phyloP scores from a whole-genome alignment of 2,888 invertebrate genomes.

The Drosophila hamatofila region DNA sequence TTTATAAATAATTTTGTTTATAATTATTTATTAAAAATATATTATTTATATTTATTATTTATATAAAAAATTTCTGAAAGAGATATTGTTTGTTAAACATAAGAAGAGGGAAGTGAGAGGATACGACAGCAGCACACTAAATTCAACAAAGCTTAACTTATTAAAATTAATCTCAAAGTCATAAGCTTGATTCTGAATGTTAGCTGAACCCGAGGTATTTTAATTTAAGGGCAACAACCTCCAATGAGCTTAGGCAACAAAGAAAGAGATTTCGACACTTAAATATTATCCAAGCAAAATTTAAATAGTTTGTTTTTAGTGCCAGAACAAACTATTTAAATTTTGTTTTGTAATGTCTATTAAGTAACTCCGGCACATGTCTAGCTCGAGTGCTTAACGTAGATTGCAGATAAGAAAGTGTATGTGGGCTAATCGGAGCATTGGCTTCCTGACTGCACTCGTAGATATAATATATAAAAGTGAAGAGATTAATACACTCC shows the following conservation, averaged over 20 bases:
- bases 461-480: slow-evolving; percentile 9
- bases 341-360: no score
- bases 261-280: not conserved
- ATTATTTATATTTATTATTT: no score
- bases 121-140: no score
- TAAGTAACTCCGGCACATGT: slow-evolving; percentile 1
- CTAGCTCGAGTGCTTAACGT: slow-evolving; percentile 15
- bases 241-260: not conserved
- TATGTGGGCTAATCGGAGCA: slow-evolving; percentile 23
- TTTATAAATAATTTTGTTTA: no score
- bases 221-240: not conserved
- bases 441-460: slow-evolving; percentile 13
- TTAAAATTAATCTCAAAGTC: not conserved
- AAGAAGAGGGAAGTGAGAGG: no score
- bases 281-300: not conserved
- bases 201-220: not conserved
- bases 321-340: no score
- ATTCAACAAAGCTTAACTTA: not conserved
- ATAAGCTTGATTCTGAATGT: no score
- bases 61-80: no score
- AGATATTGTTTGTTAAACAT: no score
- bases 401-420: slow-evolving; percentile 29
- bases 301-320: no score
- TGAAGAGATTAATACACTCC: not conserved
- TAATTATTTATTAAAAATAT: no score